phyloP scores from a whole-genome alignment of 2,888 invertebrate genomes.

The Resseliella maxima region DNA sequence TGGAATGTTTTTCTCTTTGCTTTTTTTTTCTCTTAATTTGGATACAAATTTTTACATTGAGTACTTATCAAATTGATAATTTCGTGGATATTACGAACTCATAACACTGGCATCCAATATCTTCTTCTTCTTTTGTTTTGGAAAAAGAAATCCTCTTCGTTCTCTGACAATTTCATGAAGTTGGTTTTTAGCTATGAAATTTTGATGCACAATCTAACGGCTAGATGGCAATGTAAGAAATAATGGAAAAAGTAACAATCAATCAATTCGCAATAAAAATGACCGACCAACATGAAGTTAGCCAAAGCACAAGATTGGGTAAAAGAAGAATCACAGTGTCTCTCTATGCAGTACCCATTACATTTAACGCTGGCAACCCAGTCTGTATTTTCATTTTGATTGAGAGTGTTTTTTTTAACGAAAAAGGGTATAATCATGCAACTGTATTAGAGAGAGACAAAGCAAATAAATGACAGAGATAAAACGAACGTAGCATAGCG shows the following conservation, averaged over 20 bases:
- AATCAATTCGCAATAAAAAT: neutral
- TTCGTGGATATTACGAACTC: neutral
- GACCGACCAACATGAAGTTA: neutral
- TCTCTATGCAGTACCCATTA: neutral
- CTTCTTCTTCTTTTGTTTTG: neutral
- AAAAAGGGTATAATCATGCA: neutral
- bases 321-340: neutral
- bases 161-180: neutral
- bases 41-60: neutral
- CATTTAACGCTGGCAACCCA: neutral
- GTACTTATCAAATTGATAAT: neutral
- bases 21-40: neutral
- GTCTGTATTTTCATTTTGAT: conserved; percentile 2
- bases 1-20: neutral
- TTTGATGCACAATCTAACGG: neutral
- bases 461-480: neutral
- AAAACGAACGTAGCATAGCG: neutral
- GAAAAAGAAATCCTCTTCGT: neutral
- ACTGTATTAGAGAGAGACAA: neutral
- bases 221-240: neutral
- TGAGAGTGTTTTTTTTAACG: neutral
- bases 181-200: neutral
- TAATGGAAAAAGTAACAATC: neutral
- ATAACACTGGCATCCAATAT: too few relatives aligned
- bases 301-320: neutral